Base-by-base conservation (phyloP, 2,113 vertebrate genomes). In the Varanus komodoensis region DNA sequence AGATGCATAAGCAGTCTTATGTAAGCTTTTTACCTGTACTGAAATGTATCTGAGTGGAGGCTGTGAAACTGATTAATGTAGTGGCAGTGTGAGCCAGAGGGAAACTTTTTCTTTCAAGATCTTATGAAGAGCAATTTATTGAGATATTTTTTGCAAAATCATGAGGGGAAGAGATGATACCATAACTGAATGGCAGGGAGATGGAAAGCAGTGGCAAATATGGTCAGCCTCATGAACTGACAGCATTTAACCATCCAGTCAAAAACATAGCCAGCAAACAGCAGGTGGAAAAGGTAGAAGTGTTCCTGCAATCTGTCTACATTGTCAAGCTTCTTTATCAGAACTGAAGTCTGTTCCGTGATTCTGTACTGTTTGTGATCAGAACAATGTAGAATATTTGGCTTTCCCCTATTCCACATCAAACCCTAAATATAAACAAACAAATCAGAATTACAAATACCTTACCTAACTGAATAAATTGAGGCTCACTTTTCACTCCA, bases 391-490 rank as follows among this genome's bases (percentile, higher is more conserved):
- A 69, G 64, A 81, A 82, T 50, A 82, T 88, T 88, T 91, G 73
- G 25, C 5, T 90, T 93, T 89, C 87, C 57, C 57, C 87, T 4
- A 69, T 19, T 50, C 64, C 75, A 34, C 74, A 78, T 27, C 17
- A 79, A 69, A 88, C 8, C 44, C 48, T 78, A 84, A 92, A 87
- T 82, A 54, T 5, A 29, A 93, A 14, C 0, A 15, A 64, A 32
- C 0, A 74, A 57, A 2, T 44, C 38, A 44, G 38, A 79, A 79
- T 88, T 87, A 79, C 54, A 75, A 80, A 19, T 52, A 21, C 21
- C 98, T 98, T 94, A 99, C 99, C 99, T 67, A 99, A 93, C 90
- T 99, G 98, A 96, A 99, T 99, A 95, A 97, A 98, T 77, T 98
- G 98, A 25, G 98, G 95, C 29, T 99, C 98, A 0, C 99, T 99